These are phyloP conservation scores for Chironomus riparius DNA, from an alignment of 2,888 invertebrate species.

Conservation along the genomic window DNA sequence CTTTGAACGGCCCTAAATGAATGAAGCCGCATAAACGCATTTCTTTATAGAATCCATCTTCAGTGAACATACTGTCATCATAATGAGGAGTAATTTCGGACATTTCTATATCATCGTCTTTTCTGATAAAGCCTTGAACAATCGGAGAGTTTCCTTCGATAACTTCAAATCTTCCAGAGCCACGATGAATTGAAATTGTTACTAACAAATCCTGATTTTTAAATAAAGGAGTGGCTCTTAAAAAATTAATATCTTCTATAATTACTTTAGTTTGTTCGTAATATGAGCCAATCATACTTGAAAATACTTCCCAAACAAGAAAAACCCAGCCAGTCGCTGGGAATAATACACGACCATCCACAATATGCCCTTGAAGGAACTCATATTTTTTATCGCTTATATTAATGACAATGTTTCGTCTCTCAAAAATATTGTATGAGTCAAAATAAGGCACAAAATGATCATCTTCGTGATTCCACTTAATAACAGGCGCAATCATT, in stretches of 20 bases:
- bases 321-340: slow-evolving; percentile 79
- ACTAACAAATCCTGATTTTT: slow-evolving; percentile 50
- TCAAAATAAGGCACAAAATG: slow-evolving; percentile 65
- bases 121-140: slow-evolving; percentile 58
- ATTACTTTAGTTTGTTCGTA: slow-evolving; percentile 64
- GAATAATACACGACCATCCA: slow-evolving; percentile 73
- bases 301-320: slow-evolving; percentile 67
- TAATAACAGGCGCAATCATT: slow-evolving; percentile 69
- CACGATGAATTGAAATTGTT: slow-evolving; percentile 50
- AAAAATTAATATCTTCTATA: slow-evolving; percentile 76
- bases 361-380: slow-evolving; percentile 68
- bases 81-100: background rate
- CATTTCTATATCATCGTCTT: slow-evolving; percentile 42
- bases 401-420: slow-evolving; percentile 51
- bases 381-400: slow-evolving; percentile 57
- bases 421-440: slow-evolving; percentile 57
- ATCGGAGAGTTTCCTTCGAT: slow-evolving; percentile 60
- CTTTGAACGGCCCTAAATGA: slow-evolving; percentile 41
- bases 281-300: slow-evolving; percentile 51
- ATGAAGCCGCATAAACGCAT: slow-evolving; percentile 62
- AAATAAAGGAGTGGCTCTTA: slow-evolving; percentile 71
- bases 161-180: slow-evolving; percentile 53
- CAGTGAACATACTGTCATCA: too few species aligned
- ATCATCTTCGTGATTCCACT: slow-evolving; percentile 77
- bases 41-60: slow-evolving; percentile 57